Conservation (phyloP, 2,113 vertebrate genomes). For the Abramis brama region DNA sequence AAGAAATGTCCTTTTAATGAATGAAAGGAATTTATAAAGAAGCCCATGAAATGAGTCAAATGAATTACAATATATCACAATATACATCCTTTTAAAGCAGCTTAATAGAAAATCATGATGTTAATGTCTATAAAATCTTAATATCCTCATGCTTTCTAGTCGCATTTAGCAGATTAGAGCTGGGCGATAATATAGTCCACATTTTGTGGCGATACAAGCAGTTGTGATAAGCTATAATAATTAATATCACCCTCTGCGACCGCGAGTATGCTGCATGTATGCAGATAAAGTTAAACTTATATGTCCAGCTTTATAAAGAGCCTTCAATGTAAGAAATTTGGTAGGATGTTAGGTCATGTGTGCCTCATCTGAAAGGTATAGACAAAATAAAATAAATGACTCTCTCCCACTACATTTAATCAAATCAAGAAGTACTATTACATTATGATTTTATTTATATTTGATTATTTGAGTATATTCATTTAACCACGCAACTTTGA, state of each 20-base stretch:
- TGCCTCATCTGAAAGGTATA: background rate
- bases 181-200: background rate
- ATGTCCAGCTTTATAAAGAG: background rate
- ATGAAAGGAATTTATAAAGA: constrained; percentile 7
- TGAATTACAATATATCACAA: background rate
- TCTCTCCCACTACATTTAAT: background rate
- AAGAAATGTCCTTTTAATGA: background rate
- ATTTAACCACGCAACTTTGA: background rate
- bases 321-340: background rate
- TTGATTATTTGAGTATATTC: background rate
- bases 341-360: background rate
- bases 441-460: background rate
- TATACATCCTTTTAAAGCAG: background rate
- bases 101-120: background rate
- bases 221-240: background rate
- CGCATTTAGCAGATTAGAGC: background rate
- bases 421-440: background rate
- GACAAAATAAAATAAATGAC: background rate
- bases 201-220: background rate
- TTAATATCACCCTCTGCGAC: background rate
- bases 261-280: background rate
- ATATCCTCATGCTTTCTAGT: background rate
- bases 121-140: too few species aligned
- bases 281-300: background rate
- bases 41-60: background rate